phyloP scores from a whole-genome alignment of 2,113 vertebrate species.

The Chloebia gouldiae region DNA sequence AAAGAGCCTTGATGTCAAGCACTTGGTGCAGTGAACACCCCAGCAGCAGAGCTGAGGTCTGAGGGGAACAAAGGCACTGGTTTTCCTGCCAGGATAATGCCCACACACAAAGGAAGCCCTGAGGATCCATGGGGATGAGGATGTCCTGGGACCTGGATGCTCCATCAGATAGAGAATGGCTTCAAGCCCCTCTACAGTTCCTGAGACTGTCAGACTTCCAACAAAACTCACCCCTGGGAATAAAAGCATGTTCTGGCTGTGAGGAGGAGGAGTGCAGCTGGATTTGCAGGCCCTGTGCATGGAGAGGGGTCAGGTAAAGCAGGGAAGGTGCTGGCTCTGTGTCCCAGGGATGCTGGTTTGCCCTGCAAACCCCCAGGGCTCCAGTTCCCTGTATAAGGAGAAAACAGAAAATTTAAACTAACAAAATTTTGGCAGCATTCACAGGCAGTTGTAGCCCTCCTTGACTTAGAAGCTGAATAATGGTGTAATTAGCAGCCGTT shows the following conservation, averaged over 20 bases:
- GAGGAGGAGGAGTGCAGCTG: rapidly evolving
- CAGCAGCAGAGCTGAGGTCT: neutral
- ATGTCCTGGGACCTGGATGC: neutral
- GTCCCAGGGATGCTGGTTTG: neutral
- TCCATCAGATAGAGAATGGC: neutral
- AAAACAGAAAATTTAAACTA: neutral
- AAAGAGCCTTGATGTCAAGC: neutral
- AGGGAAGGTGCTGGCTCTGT: rapidly evolving
- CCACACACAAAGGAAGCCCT: neutral
- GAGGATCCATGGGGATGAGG: rapidly evolving
- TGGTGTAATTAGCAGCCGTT: neutral
- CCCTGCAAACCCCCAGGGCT: neutral
- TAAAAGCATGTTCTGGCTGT: rapidly evolving
- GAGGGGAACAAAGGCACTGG: neutral
- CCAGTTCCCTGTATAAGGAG: neutral
- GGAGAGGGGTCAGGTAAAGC: neutral
- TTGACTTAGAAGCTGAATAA: rapidly evolving
- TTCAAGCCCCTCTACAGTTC: rapidly evolving
- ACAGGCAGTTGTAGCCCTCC: neutral
- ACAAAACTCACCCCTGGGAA: neutral
- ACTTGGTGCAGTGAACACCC: neutral
- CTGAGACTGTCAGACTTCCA: neutral
- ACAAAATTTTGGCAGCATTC: neutral
- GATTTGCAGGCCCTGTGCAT: neutral
- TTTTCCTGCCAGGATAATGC: neutral